A percentile compares a stretch with the other conserved stretches of the same genome.
Evolutionary conservation across 2,888 invertebrate species (phyloP).

Genomic region (Drosophila imparisetae): DNA sequence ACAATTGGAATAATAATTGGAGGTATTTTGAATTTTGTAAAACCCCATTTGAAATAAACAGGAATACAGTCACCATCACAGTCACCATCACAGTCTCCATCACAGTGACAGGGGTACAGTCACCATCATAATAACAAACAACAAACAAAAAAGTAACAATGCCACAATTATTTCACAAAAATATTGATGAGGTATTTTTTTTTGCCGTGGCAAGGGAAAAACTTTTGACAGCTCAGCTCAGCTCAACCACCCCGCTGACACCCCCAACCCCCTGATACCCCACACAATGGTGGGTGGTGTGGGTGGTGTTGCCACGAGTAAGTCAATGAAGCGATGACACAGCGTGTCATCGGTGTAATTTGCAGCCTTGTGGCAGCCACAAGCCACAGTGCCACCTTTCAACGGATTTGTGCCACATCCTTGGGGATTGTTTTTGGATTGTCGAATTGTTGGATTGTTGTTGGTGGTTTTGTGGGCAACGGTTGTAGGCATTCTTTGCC

Average conservation of each 20-base stretch:
- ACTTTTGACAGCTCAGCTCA: neutral
- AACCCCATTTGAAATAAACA: neutral
- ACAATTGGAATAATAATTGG: neutral
- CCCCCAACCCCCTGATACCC: neutral
- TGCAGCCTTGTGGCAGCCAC: conserved; percentile 49
- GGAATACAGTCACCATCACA: neutral
- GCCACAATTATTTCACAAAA: neutral
- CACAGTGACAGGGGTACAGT: neutral
- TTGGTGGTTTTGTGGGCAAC: conserved; percentile 32
- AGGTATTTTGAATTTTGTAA: neutral
- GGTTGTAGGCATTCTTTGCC: conserved; percentile 51
- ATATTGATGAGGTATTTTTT: neutral
- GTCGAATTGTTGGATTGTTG: neutral
- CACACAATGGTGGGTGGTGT: no score
- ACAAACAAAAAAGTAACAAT: neutral
- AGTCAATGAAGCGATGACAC: conserved; percentile 76
- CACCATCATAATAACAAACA: neutral
- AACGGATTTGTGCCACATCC: conserved; percentile 57
- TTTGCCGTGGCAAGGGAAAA: neutral
- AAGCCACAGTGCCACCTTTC: conserved; percentile 48
- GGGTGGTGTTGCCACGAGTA: conserved; percentile 7
- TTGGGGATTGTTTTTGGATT: conserved; percentile 47
- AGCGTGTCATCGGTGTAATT: conserved; percentile 79
- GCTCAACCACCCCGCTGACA: neutral
- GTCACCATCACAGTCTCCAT: neutral